These are phyloP conservation scores for Empis livida DNA, from an alignment of 2,888 invertebrate genomes.

Conservation along the genomic window DNA sequence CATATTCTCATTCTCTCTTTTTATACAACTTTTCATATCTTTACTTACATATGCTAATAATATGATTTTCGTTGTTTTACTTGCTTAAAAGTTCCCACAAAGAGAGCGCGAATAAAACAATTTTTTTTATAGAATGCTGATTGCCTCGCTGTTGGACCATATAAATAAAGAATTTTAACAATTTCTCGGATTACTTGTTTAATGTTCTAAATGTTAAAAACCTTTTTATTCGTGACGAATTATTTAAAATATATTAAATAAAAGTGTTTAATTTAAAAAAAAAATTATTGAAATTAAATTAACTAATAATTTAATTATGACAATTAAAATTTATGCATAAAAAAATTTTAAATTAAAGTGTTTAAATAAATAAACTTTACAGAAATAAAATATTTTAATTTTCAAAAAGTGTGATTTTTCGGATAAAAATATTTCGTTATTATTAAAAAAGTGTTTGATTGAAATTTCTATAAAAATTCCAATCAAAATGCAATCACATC, in stretches of 20 bases:
- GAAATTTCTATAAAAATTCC: background rate
- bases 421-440: background rate
- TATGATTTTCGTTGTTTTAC: no score
- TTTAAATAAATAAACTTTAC: no score
- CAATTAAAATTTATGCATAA: background rate
- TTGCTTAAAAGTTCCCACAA: no score
- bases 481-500: slow-evolving; percentile 18
- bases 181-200: slow-evolving; percentile 26
- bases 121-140: slow-evolving; percentile 18
- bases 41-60: no score
- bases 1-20: no score
- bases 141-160: slow-evolving; percentile 34
- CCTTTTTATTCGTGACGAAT: background rate
- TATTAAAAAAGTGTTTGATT: background rate
- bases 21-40: no score
- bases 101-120: no score
- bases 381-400: no score
- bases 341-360: background rate
- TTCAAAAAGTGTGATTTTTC: background rate
- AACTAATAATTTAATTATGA: background rate
- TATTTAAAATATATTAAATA: no score
- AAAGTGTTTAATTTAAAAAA: no score
- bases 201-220: slow-evolving; percentile 25
- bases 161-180: slow-evolving; percentile 33
- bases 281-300: background rate